Evolutionary conservation across 2,797 vertebrate species (phyloP).

Genomic region (Chromis chromis): DNA sequence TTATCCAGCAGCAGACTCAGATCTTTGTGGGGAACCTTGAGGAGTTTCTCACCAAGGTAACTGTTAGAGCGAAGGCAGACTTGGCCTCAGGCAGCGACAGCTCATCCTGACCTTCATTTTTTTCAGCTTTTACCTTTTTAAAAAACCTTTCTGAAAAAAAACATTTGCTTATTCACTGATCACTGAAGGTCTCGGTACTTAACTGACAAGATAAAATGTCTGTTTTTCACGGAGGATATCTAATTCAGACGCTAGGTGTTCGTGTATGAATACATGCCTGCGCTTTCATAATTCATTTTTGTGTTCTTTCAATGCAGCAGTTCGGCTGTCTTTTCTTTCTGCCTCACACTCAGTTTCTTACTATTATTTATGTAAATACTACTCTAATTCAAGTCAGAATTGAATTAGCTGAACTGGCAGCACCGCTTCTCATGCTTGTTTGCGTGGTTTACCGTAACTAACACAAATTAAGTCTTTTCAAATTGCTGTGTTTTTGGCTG

Average conservation of each 20-base stretch:
- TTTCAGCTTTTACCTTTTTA: constrained; percentile 32
- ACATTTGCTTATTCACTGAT: constrained; percentile 52
- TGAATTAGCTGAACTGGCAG: constrained; percentile 20
- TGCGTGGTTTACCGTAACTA: constrained; percentile 11
- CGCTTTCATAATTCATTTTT: constrained; percentile 11
- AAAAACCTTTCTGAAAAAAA: constrained; percentile 11
- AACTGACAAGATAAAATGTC: constrained; percentile 27
- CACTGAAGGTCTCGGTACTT: constrained; percentile 36
- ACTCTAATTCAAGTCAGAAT: neutral
- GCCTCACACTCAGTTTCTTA: neutral
- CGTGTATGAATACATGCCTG: neutral
- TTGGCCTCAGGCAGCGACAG: constrained; percentile 57
- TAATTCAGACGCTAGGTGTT: neutral
- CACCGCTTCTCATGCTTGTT: constrained; percentile 14
- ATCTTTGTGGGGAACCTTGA: constrained; percentile 93
- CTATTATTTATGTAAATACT: constrained; percentile 14
- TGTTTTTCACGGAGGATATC: constrained; percentile 14
- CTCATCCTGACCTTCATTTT: constrained; percentile 70
- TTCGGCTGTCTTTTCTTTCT: constrained; percentile 11
- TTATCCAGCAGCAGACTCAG: constrained; percentile 96
- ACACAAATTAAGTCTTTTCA: constrained; percentile 20
- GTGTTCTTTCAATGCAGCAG: constrained; percentile 11
- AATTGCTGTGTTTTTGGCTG: constrained; percentile 30
- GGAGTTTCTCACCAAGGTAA: constrained; percentile 95
- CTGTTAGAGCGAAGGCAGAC: constrained; percentile 50